phyloP scores from a whole-genome alignment of 2,113 vertebrate species.

The Cephalopterus ornatus region DNA sequence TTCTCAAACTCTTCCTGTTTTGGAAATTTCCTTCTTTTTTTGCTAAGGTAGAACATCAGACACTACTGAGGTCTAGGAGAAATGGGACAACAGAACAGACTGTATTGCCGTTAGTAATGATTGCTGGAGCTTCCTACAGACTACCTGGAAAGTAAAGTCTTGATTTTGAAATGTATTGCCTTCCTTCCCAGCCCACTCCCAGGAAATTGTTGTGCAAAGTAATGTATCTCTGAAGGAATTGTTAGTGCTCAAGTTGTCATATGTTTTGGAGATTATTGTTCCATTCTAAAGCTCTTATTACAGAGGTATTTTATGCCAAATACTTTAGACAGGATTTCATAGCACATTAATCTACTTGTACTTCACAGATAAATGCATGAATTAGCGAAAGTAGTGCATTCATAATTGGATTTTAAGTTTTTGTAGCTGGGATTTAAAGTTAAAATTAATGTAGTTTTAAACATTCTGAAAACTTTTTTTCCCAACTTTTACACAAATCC shows the following conservation, averaged over 20 bases:
- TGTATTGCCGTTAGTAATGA: not conserved
- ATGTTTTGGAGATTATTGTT: not conserved
- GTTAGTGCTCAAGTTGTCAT: not conserved
- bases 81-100: not conserved
- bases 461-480: not conserved
- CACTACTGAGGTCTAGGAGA: not conserved
- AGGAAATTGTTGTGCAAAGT: not conserved
- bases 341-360: slow-evolving; percentile 16
- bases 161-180: too few relatives aligned
- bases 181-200: not conserved
- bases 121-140: not conserved
- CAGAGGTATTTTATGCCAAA: not conserved
- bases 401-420: slow-evolving; percentile 26
- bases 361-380: slow-evolving; percentile 30
- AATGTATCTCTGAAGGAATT: not conserved
- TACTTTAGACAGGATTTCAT: not conserved
- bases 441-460: not conserved
- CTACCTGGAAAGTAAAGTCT: not conserved
- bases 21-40: not conserved
- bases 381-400: not conserved
- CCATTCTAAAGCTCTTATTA: not conserved
- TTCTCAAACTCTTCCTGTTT: not conserved
- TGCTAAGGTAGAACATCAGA: not conserved
- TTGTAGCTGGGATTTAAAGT: not conserved
- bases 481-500: not conserved